Conservation (phyloP, 1,140 invertebrate genomes). For the Drosophila subobscura region DNA sequence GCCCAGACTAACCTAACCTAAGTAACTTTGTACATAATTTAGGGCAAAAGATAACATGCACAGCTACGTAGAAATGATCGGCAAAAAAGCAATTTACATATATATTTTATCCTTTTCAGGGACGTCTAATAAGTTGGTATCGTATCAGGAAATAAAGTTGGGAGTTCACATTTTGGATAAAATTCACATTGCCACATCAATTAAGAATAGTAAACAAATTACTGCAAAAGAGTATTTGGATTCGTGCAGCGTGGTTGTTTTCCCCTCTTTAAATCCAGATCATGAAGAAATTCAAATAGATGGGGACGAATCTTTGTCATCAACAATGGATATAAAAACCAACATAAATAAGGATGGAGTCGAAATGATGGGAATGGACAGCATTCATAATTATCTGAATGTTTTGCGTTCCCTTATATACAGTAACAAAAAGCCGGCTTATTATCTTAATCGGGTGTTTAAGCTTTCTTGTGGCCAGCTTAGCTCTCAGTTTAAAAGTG, state of each 20-base stretch:
- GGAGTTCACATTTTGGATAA: constrained; percentile 78
- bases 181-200: constrained; percentile 58
- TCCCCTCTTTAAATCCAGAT: constrained; percentile 96
- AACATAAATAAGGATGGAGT: constrained; percentile 89
- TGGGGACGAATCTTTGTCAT: constrained; percentile 73
- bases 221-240: constrained; percentile 87
- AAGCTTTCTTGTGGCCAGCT: constrained; percentile 96
- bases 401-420: constrained; percentile 95
- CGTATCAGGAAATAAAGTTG: constrained; percentile 80
- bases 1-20: too few relatives aligned
- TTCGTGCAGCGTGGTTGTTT: constrained; percentile 95
- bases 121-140: constrained; percentile 77
- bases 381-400: constrained; percentile 90
- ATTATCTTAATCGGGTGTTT: constrained; percentile 97
- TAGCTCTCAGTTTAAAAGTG: constrained; percentile 95
- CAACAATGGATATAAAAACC: constrained; percentile 80
- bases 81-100: constrained; percentile 2
- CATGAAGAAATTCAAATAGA: constrained; percentile 89
- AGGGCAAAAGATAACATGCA: too few relatives aligned
- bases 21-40: too few relatives aligned
- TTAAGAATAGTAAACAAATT: constrained; percentile 74
- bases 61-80: too few relatives aligned
- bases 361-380: constrained; percentile 91
- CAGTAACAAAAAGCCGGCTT: constrained; percentile 96
- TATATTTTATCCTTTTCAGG: constrained; percentile 49